A percentile compares a stretch with the other conserved stretches of the same genome.
Conservation (phyloP, 2,888 invertebrate genomes). For the Trachelus iudaicus region DNA sequence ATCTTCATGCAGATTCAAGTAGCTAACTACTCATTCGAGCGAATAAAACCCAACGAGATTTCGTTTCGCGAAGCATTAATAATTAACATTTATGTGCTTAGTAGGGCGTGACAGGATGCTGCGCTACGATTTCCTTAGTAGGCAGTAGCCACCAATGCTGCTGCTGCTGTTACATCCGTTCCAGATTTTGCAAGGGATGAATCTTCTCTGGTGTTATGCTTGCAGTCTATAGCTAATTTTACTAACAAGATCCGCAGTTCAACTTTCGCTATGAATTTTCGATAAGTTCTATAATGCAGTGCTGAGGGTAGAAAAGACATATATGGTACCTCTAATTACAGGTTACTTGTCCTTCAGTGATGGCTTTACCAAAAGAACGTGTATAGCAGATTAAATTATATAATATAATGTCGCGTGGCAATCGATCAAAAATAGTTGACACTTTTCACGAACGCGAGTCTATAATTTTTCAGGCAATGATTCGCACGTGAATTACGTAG, state of each 20-base stretch:
- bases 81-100: not conserved
- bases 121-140: not conserved
- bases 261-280: not conserved
- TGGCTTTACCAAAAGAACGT: not conserved
- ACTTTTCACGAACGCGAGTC: not conserved
- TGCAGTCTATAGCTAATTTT: not conserved
- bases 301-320: not conserved
- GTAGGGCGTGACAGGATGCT: slow-evolving; percentile 4
- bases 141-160: not conserved
- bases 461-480: not conserved
- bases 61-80: slow-evolving; percentile 21
- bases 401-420: not conserved
- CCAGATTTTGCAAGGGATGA: not conserved
- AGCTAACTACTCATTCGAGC: slow-evolving; percentile 13
- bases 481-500: not conserved
- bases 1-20: not conserved
- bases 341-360: not conserved
- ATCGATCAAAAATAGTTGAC: not conserved
- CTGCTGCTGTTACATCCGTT: not conserved
- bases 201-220: not conserved
- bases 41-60: slow-evolving; percentile 37
- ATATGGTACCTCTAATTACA: too few relatives aligned
- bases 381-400: not conserved
- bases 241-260: not conserved
- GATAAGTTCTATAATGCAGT: not conserved